Base-by-base conservation (phyloP, 2,888 invertebrate genomes). In the Mylabris sibirica region DNA sequence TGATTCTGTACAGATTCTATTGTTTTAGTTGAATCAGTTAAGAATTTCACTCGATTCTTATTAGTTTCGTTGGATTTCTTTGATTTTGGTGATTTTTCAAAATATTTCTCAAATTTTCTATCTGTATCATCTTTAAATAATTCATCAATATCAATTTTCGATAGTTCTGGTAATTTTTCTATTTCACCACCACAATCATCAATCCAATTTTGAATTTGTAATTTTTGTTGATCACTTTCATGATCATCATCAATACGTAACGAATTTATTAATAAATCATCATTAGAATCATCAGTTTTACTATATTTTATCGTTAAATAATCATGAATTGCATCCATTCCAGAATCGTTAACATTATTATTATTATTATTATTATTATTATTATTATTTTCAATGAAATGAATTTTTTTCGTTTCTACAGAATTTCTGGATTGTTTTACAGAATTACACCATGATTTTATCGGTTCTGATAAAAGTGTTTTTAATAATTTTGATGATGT, bases 401-500 rank as follows among this genome's bases (percentile, higher is more conserved):
- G 35, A 12, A 38, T 60, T 30, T 38, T 59, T 75, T 85, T 85
- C 84, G 84, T 84, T 34, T 75, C 66, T 67, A 71, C 4, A 14
- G 44, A 64, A 22, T 41, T 66, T 60, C 38, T n/a, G 59, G 49
- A 72, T 64, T 59, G 63, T 73, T 24, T 73, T 68, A 11, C 9
- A 34, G 14, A 65, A 60, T 57, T 74, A 64, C 76, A 75, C 81
- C 82, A 83, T 1, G 80, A 75, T 64, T 77, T 75, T 12, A 82
- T 72, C 14, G 81, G 79, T 70, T 84, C 83, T 24, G 80, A 74
- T 12, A 84, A 72, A 63, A 84, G 73, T 17, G 78, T 78, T 68
- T 80, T 79, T 57, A 83, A 75, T 34, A 84, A 73, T 64, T 79
- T 74, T 0, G 82, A 73, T 9, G 83, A 83, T 3, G 81, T 78